These are phyloP conservation scores for Hyposoter didymator DNA, from an alignment of 2,888 invertebrate genomes.

Conservation along the genomic window DNA sequence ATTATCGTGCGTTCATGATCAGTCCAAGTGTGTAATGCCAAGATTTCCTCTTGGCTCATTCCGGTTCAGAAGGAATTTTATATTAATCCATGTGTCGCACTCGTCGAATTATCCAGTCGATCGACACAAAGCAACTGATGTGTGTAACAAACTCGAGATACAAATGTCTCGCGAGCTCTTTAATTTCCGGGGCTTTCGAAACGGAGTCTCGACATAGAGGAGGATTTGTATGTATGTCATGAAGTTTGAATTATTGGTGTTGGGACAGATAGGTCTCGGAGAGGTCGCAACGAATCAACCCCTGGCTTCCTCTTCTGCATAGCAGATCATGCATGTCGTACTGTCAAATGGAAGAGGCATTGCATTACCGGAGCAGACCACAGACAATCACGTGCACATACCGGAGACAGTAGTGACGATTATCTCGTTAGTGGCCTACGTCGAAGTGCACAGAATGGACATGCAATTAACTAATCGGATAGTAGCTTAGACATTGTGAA, in stretches of 20 bases:
- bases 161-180: conserved; percentile 50
- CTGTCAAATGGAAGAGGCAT: conserved; percentile 43
- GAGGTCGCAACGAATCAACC: neutral
- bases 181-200: conserved; percentile 56
- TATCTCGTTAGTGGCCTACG: neutral
- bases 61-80: neutral
- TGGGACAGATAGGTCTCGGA: neutral
- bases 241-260: conserved; percentile 12
- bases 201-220: conserved; percentile 9
- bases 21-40: neutral
- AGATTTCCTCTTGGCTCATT: neutral
- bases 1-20: neutral
- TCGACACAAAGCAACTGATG: neutral
- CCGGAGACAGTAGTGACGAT: conserved; percentile 11
- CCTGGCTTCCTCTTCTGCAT: neutral
- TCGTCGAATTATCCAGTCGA: neutral
- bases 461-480: neutral
- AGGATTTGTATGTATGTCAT: neutral
- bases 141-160: conserved; percentile 9
- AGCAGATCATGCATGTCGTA: conserved; percentile 34
- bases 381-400: conserved; percentile 25
- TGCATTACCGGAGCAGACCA: conserved; percentile 39
- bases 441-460: neutral
- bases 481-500: neutral
- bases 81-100: neutral